Evolutionary conservation across 2,113 vertebrate genomes (phyloP).

Genomic region (Epinephelus lanceolatus): DNA sequence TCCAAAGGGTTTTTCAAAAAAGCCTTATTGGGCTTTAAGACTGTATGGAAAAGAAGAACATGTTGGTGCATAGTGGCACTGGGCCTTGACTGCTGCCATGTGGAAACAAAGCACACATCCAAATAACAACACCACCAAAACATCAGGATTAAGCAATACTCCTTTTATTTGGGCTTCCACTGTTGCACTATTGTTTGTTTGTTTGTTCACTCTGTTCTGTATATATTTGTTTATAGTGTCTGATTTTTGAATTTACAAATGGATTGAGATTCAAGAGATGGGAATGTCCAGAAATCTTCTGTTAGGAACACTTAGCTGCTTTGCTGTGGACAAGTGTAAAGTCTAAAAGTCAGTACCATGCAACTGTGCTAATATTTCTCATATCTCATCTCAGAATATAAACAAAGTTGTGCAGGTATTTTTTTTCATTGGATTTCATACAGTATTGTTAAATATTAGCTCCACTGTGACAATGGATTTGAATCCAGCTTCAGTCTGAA

Average conservation of each 20-base stretch:
- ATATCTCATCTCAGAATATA: background rate
- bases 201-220: background rate
- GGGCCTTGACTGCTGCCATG: background rate
- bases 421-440: background rate
- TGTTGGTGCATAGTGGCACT: background rate
- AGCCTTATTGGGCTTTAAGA: background rate
- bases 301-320: background rate
- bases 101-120: background rate
- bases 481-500: conserved; percentile 12
- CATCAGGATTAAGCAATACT: background rate
- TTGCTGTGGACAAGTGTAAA: background rate
- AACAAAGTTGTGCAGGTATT: background rate
- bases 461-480: conserved; percentile 21
- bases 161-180: background rate
- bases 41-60: background rate
- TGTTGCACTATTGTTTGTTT: background rate
- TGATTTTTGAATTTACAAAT: background rate
- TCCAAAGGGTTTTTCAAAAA: no score
- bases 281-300: background rate
- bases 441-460: background rate
- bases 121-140: background rate
- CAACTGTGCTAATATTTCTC: background rate
- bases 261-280: background rate
- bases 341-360: background rate
- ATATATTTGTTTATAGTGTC: background rate